Evolutionary conservation across 2,888 invertebrate species (phyloP), one percentile per base, ranked within the genome.

Genomic region (Lymantria monacha): DNA sequence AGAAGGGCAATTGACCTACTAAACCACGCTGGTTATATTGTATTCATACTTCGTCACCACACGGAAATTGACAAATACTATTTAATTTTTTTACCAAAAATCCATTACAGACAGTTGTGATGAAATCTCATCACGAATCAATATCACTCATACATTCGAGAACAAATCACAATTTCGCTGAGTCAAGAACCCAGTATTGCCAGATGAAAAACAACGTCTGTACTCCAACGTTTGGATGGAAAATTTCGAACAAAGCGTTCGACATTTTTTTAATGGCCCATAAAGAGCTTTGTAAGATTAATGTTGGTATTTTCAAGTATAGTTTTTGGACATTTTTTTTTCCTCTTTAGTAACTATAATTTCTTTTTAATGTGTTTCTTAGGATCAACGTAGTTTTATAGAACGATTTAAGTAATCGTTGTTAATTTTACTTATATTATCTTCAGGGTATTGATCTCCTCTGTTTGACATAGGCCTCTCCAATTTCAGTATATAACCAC

Each of bases 111-210:
- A 33, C 33, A 33, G 33, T 33, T 41, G 42, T 42, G 42, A 10
- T 40, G 53, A 42, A 41, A 42, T 55, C 48, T 55, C 56, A 59
- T 61, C 59, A 42, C 51, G 42, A 61, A 61, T 61, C 64, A 64
- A 64, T 63, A 63, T 44, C 42, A 56, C 46, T 41, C 42, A 56
- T 44, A 59, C 51, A 53, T 48, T 50, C 53, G 30, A 42, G 46
- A 53, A 55, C 64, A 61, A 48, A 54, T 54, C 43, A 42, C 9
- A 12, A 30, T 54, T 56, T 33, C 51, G 64, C 64, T 59, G 64
- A 59, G 44, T 63, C 63, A 59, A 55, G 22, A 12, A 8, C 40
- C 54, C 44, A 44, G 54, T 31, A 48, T 48, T 45, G 37, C 45
- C 45, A 52, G 37, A 22, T 12, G 36, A 47, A 8, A 15, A 31